phyloP scores from a whole-genome alignment of 2,113 vertebrate genomes.

The Tenrec ecaudatus region DNA sequence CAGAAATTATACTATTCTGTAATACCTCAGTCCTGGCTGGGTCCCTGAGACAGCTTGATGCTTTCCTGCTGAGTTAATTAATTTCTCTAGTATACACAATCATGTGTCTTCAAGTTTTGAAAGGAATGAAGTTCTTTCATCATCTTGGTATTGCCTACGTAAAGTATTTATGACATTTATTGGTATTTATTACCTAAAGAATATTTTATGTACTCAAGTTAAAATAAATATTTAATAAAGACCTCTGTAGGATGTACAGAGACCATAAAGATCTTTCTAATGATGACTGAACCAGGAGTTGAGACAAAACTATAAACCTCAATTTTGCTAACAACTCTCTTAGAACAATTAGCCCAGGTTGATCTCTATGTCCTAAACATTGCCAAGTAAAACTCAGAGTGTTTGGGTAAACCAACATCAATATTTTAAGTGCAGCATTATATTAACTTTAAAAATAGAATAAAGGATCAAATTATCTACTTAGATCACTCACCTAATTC shows the following conservation, averaged over 20 bases:
- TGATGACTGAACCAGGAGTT: background rate
- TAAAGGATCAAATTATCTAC: background rate
- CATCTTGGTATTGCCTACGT: too few relatives aligned
- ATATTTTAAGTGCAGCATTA: too few relatives aligned
- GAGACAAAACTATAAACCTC: background rate
- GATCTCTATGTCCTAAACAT: background rate
- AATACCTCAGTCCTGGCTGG: background rate
- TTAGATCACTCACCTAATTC: slow-evolving; percentile 67
- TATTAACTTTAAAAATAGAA: too few relatives aligned
- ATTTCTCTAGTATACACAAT: too few relatives aligned
- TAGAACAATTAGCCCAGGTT: background rate
- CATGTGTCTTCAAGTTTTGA: background rate
- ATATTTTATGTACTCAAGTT: too few relatives aligned
- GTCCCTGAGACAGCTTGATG: background rate
- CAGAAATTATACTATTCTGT: background rate
- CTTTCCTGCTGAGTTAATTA: background rate
- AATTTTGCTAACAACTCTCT: background rate
- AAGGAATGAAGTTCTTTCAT: too few relatives aligned
- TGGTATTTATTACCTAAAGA: too few relatives aligned
- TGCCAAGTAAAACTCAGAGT: background rate
- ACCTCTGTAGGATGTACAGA: background rate
- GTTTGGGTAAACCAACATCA: background rate
- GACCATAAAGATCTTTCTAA: background rate
- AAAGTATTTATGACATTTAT: too few relatives aligned
- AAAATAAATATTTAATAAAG: too few relatives aligned